These are phyloP conservation scores for Trissolcus japonicus DNA, from an alignment of 2,888 invertebrate species.

Conservation along the genomic window DNA sequence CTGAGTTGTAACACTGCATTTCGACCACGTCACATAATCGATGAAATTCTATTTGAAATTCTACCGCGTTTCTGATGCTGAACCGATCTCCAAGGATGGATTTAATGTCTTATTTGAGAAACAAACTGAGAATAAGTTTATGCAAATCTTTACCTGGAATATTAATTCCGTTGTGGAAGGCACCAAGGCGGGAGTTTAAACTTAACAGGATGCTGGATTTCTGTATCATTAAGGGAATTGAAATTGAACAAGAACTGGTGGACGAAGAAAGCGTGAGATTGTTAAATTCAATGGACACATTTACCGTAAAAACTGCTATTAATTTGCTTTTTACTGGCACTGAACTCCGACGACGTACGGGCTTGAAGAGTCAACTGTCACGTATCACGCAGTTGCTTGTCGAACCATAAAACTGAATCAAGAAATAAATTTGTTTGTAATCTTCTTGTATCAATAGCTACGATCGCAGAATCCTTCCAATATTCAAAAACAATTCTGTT, in stretches of 20 bases:
- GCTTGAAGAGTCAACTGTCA: slow-evolving; percentile 39
- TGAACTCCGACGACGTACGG: slow-evolving; percentile 15
- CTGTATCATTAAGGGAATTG: not conserved
- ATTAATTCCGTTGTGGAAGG: slow-evolving; percentile 8
- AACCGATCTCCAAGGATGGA: slow-evolving; percentile 41
- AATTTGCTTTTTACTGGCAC: slow-evolving; percentile 33
- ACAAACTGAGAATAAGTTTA: slow-evolving; percentile 34
- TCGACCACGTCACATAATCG: slow-evolving; percentile 40
- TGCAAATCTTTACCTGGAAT: slow-evolving; percentile 12
- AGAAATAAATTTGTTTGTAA: slow-evolving; percentile 41
- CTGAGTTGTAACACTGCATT: slow-evolving; percentile 36
- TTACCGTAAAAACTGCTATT: slow-evolving; percentile 21
- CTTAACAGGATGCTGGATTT: not conserved
- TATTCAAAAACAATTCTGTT: slow-evolving; percentile 21
- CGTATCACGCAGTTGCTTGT: slow-evolving; percentile 26
- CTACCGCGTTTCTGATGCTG: slow-evolving; percentile 21
- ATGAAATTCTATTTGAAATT: slow-evolving; percentile 48
- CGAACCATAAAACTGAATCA: slow-evolving; percentile 34
- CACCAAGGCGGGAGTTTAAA: not conserved
- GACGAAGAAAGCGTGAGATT: not conserved
- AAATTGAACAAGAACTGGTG: not conserved
- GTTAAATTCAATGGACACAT: slow-evolving; percentile 22
- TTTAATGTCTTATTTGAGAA: slow-evolving; percentile 45
- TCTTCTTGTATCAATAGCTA: slow-evolving; percentile 31
- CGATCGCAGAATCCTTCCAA: slow-evolving; percentile 12